phyloP scores from a whole-genome alignment of 2,797 vertebrate species.

The Cynodonichthys magdalenae region DNA sequence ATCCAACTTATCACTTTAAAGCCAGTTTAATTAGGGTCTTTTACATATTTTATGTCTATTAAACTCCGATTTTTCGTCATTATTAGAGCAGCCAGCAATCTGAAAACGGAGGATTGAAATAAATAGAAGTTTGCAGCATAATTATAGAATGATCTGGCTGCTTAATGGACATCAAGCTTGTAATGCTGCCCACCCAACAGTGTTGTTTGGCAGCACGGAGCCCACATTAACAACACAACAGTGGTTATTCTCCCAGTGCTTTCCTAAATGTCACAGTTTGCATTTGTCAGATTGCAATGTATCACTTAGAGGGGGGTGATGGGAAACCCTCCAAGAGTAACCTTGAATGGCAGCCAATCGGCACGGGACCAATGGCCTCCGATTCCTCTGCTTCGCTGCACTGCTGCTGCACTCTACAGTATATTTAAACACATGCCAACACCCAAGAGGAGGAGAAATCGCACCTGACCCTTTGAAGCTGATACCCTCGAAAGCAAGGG shows the following conservation, averaged over 20 bases:
- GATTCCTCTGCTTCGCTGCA: conserved; percentile 64
- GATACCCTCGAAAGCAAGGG: conserved; percentile 78
- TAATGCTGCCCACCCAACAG: conserved; percentile 61
- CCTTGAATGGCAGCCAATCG: conserved; percentile 83
- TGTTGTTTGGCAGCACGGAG: conserved; percentile 71
- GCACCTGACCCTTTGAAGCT: conserved; percentile 81
- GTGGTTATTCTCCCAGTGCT: conserved; percentile 77
- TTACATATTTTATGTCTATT: conserved; percentile 7
- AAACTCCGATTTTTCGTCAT: conserved; percentile 4
- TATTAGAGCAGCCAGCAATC: conserved; percentile 25
- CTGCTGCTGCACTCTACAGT: conserved; percentile 65
- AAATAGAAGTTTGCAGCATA: conserved; percentile 28
- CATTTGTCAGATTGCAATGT: conserved; percentile 84
- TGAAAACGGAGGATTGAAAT: conserved; percentile 7
- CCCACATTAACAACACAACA: conserved; percentile 69
- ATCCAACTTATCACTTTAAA: not conserved
- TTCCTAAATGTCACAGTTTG: conserved; percentile 84
- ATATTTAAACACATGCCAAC: conserved; percentile 79
- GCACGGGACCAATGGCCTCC: conserved; percentile 78
- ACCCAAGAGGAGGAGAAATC: conserved; percentile 74
- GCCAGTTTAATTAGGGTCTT: not conserved
- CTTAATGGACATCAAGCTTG: conserved; percentile 64
- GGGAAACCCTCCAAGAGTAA: conserved; percentile 82
- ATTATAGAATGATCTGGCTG: conserved; percentile 58
- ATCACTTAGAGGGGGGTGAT: conserved; percentile 82